phyloP scores from a whole-genome alignment of 2,797 vertebrate species.

The Diplodus sargus region DNA sequence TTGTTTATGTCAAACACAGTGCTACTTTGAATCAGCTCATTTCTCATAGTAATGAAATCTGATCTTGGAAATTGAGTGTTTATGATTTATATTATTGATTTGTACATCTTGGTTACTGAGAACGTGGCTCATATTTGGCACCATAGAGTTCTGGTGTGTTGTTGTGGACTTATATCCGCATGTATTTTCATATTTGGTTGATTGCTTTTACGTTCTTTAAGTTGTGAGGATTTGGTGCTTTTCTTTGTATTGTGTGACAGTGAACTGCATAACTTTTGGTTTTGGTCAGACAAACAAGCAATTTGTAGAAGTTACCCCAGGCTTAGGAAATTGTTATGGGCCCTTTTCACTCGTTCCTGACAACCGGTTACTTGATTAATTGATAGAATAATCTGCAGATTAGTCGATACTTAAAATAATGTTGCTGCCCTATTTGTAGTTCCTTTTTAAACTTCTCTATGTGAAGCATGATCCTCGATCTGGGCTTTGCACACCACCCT shows the following conservation, averaged over 20 bases:
- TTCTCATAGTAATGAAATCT: background rate
- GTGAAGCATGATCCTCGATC: conserved; percentile 39
- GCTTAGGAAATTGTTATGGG: conserved; percentile 8
- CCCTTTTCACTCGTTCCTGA: conserved; percentile 7
- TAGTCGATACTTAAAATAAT: conserved; percentile 21
- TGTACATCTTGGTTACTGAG: background rate
- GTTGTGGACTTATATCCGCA: background rate
- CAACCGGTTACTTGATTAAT: conserved; percentile 12
- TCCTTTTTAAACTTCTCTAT: conserved; percentile 37
- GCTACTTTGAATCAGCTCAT: background rate
- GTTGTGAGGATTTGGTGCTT: conserved; percentile 11
- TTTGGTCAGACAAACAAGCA: conserved; percentile 28
- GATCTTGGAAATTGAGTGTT: conserved; percentile 12
- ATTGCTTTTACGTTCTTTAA: background rate
- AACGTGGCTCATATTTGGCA: conserved; percentile 8
- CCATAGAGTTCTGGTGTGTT: background rate
- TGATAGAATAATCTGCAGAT: conserved; percentile 11
- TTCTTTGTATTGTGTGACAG: conserved; percentile 6
- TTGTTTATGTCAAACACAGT: background rate
- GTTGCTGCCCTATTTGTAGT: conserved; percentile 22
- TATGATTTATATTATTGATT: background rate
- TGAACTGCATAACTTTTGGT: conserved; percentile 17
- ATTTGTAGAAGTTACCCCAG: background rate
- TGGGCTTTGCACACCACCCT: conserved; percentile 47
- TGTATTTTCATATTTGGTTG: background rate